Conservation (phyloP, 30 jellyfish, hydroid and myxozoan species). For the Hydractinia symbiolongicarpus region DNA sequence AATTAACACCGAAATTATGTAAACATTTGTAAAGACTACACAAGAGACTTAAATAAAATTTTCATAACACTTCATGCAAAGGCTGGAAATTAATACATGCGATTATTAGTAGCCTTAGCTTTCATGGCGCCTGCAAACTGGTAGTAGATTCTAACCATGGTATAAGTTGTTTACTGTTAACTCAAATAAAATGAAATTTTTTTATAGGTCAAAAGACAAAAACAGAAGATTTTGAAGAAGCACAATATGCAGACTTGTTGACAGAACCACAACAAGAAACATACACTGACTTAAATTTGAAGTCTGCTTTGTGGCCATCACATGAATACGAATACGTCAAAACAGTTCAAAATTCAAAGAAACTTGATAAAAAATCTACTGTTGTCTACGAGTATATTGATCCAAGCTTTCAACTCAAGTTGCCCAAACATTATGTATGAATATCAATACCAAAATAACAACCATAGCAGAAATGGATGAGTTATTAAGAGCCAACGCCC, state of each 20-base stretch:
- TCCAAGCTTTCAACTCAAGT: neutral
- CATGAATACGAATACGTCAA: constrained; percentile 9
- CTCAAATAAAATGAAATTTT: too few relatives aligned
- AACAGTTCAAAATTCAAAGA: constrained; percentile 1
- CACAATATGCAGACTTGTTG: constrained; percentile 3
- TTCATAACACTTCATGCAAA: too few relatives aligned
- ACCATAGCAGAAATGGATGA: too few relatives aligned
- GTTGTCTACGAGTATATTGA: constrained; percentile 6
- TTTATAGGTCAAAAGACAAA: neutral
- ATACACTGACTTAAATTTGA: neutral
- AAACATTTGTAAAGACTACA: too few relatives aligned
- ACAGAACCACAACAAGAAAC: constrained; percentile 10
- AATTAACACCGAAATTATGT: too few relatives aligned
- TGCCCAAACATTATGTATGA: neutral
- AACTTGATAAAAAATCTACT: neutral
- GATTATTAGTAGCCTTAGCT: too few relatives aligned
- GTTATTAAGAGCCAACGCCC: too few relatives aligned
- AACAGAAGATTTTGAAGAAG: constrained; percentile 6
- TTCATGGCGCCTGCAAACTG: too few relatives aligned
- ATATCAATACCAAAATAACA: neutral
- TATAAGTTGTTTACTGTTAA: too few relatives aligned
- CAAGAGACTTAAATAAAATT: too few relatives aligned
- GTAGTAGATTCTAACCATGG: too few relatives aligned
- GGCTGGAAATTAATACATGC: too few relatives aligned
- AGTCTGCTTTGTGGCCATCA: constrained; percentile 6